Percentiles rank a stretch among this genome's conserved stretches.
phyloP scores from a whole-genome alignment of 2,888 invertebrate genomes.

The Pheosia tremula region DNA sequence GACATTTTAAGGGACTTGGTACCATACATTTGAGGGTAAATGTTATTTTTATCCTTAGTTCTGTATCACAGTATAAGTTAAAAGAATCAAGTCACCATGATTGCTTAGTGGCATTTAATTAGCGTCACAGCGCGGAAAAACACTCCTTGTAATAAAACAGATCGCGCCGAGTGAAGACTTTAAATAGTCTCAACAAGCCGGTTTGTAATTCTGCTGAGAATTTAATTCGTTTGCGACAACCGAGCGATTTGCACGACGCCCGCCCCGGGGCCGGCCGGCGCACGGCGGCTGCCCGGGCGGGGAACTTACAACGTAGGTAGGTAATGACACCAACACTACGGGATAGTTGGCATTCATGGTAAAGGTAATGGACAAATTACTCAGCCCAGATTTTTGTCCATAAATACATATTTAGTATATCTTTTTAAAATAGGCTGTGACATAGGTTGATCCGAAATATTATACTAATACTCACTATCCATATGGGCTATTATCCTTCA shows the following conservation, averaged over 20 bases:
- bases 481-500: too few species aligned
- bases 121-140: background rate
- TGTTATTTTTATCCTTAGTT: too few species aligned
- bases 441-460: too few species aligned
- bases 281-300: background rate
- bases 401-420: too few species aligned
- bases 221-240: constrained; percentile 30
- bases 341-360: too few species aligned
- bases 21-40: too few species aligned
- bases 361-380: too few species aligned
- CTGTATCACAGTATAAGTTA: constrained; percentile 13
- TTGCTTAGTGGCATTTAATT: constrained; percentile 20
- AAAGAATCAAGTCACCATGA: background rate
- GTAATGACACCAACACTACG: too few species aligned
- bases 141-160: constrained; percentile 19
- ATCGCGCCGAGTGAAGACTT: constrained; percentile 10
- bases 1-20: too few species aligned
- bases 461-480: too few species aligned
- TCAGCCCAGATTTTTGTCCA: too few species aligned
- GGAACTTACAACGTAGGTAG: background rate
- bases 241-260: constrained; percentile 16
- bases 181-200: constrained; percentile 32
- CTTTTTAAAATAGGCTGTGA: too few species aligned
- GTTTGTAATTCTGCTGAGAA: constrained; percentile 35
- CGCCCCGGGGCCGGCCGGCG: background rate